Percentiles rank a stretch among this genome's conserved stretches.
Evolutionary conservation across 2,888 invertebrate genomes (phyloP).

Genomic region (Strigamia transsilvanica): DNA sequence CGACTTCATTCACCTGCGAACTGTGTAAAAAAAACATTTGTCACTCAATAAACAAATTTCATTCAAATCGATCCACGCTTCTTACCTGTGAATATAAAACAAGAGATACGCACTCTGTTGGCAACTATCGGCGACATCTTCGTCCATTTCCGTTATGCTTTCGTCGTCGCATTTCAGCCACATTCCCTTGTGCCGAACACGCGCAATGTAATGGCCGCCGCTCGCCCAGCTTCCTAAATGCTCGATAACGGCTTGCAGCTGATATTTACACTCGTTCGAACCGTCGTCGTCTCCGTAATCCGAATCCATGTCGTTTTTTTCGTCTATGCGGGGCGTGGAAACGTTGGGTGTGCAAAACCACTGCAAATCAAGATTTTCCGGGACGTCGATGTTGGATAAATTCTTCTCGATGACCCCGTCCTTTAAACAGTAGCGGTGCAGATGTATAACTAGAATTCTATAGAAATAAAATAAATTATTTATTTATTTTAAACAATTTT

Average conservation of each 20-base stretch:
- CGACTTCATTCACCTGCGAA: no score
- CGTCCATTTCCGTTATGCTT: background rate
- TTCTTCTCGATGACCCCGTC: background rate
- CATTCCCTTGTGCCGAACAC: background rate
- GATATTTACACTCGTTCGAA: background rate
- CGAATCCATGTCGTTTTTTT: background rate
- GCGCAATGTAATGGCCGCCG: background rate
- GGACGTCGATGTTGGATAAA: background rate
- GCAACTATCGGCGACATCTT: background rate
- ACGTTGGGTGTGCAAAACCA: background rate
- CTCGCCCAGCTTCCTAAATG: background rate
- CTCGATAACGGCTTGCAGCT: background rate
- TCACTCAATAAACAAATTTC: background rate
- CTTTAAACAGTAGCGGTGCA: background rate
- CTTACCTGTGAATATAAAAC: conserved; percentile 1
- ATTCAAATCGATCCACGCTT: no score
- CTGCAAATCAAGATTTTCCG: background rate
- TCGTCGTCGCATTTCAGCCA: background rate
- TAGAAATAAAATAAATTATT: background rate
- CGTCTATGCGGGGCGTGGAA: background rate
- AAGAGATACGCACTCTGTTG: background rate
- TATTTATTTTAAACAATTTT: background rate
- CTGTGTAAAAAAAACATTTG: background rate
- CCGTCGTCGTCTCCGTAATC: background rate
- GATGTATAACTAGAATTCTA: background rate